phyloP scores from a whole-genome alignment of 2,113 vertebrate genomes.

The Symphodus melops region DNA sequence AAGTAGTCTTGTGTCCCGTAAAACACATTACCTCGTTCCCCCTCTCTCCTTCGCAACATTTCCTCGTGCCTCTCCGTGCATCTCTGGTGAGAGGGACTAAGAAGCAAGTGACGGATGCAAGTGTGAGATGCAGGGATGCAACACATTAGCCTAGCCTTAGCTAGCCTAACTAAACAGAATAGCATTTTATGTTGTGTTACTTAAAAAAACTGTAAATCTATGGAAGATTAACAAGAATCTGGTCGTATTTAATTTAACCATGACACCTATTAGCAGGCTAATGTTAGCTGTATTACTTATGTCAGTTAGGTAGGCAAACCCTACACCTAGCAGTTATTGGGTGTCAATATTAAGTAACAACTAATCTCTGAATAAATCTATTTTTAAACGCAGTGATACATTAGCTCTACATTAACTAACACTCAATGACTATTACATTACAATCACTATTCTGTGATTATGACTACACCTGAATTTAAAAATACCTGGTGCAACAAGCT shows the following conservation, averaged over 20 bases:
- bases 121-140: too few species aligned
- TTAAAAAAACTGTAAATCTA: too few species aligned
- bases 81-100: too few species aligned
- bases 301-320: not conserved
- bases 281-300: not conserved
- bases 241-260: not conserved
- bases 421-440: not conserved
- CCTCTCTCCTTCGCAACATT: too few species aligned
- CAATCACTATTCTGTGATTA: too few species aligned
- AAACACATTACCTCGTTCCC: too few species aligned
- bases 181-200: too few species aligned
- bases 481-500: not conserved
- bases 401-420: not conserved
- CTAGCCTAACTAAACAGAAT: too few species aligned
- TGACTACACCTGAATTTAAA: not conserved
- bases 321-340: not conserved
- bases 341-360: not conserved
- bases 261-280: not conserved
- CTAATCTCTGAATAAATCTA: not conserved
- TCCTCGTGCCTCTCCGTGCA: too few species aligned
- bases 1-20: too few species aligned
- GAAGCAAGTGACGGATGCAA: too few species aligned
- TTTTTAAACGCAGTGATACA: not conserved
- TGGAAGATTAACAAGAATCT: not conserved
- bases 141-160: too few species aligned